A percentile compares a stretch with the other conserved stretches of the same genome.
These are phyloP conservation scores for Epizoanthus fatuus DNA, from an alignment of 92 coral and sea anemone genomes.

Conservation along the genomic window DNA sequence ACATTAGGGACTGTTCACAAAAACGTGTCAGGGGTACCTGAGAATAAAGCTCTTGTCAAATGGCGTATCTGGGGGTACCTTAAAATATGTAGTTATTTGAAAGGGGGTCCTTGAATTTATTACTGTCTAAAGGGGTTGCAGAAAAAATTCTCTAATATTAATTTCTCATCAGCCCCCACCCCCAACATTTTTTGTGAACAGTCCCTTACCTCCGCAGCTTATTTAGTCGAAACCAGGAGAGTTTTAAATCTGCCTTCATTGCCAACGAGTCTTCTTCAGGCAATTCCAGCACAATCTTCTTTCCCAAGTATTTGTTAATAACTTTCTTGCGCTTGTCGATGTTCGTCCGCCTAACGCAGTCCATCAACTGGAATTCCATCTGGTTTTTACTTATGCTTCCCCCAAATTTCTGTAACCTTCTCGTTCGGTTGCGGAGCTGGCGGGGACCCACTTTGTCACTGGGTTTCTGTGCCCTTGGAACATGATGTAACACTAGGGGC, in stretches of 20 bases:
- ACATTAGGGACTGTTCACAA: too few relatives aligned
- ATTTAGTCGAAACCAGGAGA: background rate
- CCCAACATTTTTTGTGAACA: background rate
- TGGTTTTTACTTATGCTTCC: background rate
- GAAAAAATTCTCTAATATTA: too few relatives aligned
- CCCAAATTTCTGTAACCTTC: constrained; percentile 7
- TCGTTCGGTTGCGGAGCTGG: background rate
- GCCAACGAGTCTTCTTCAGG: background rate
- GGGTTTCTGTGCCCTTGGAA: background rate
- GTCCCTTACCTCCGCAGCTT: background rate
- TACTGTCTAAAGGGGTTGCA: too few relatives aligned
- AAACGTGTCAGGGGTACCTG: too few relatives aligned
- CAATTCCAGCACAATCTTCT: background rate
- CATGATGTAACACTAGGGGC: background rate
- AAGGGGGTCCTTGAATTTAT: too few relatives aligned
- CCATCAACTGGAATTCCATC: constrained; percentile 16
- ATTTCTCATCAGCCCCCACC: background rate
- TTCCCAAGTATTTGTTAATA: background rate
- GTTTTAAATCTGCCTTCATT: background rate
- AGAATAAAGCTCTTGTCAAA: background rate
- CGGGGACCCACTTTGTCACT: background rate
- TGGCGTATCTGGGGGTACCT: background rate
- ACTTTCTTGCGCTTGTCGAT: constrained; percentile 1
- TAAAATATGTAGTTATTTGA: background rate
- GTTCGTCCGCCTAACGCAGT: background rate